A percentile compares a stretch with the other conserved stretches of the same genome.
Evolutionary conservation across 2,888 invertebrate genomes (phyloP).

Genomic region (Microplitis manilae): DNA sequence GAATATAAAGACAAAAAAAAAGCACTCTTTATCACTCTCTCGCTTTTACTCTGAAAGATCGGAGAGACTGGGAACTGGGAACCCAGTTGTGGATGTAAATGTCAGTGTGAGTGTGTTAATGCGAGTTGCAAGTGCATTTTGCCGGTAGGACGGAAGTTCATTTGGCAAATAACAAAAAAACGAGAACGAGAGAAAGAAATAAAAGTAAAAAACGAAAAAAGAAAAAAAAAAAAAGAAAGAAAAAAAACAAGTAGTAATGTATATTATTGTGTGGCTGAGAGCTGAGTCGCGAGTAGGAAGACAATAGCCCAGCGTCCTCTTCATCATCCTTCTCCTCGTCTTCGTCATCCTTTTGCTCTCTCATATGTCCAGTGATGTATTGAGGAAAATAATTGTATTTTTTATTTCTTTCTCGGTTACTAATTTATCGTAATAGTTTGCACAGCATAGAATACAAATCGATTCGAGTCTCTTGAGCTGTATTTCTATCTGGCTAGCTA

Average conservation of each 20-base stretch:
- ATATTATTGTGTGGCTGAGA: background rate
- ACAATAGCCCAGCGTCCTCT: background rate
- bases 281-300: background rate
- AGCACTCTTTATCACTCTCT: background rate
- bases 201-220: slow-evolving; percentile 1
- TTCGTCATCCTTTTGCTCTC: background rate
- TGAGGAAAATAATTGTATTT: background rate
- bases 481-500: background rate
- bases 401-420: background rate
- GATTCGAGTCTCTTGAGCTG: background rate
- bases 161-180: slow-evolving; percentile 16
- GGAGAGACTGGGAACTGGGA: slow-evolving; percentile 34
- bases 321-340: background rate
- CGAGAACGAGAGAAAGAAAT: background rate
- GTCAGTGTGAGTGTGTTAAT: background rate
- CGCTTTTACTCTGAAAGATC: slow-evolving; percentile 8
- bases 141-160: slow-evolving; percentile 29
- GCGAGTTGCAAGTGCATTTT: slow-evolving; percentile 31
- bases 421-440: background rate
- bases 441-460: background rate
- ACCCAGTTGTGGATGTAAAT: slow-evolving; percentile 31
- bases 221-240: slow-evolving; percentile 2
- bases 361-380: background rate
- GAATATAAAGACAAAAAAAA: slow-evolving; percentile 21
- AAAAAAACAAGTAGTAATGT: slow-evolving; percentile 1